A percentile compares a stretch with the other conserved stretches of the same genome.
These are phyloP conservation scores for Buathra laborator DNA, from an alignment of 2,888 invertebrate species.

Conservation along the genomic window DNA sequence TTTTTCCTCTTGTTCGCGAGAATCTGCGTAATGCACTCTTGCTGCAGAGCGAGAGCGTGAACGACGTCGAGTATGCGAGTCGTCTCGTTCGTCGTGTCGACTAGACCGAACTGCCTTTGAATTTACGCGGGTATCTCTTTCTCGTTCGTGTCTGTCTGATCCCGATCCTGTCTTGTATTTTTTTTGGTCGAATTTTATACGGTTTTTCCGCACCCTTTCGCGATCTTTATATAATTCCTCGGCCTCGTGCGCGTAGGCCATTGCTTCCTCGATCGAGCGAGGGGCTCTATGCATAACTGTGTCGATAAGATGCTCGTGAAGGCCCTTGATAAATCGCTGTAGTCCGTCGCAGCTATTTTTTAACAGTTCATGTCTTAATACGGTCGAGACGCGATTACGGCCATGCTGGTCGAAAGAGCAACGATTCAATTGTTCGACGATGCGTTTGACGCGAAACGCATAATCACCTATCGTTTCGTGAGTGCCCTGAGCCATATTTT, in stretches of 20 bases:
- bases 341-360: neutral
- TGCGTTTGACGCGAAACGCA: neutral
- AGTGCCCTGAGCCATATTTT: slow-evolving; percentile 5
- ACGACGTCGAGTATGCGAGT: neutral
- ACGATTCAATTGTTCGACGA: neutral
- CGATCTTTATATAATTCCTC: neutral
- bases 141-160: too few species aligned
- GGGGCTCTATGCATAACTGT: slow-evolving; percentile 6
- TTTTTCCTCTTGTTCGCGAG: neutral
- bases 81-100: neutral
- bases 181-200: neutral
- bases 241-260: slow-evolving; percentile 12
- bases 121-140: neutral
- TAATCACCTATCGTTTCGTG: neutral
- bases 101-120: neutral
- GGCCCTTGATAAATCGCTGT: slow-evolving; percentile 3
- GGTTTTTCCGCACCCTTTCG: neutral
- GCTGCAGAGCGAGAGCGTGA: neutral
- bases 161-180: too few species aligned
- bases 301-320: neutral
- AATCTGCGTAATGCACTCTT: neutral
- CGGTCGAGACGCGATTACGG: neutral
- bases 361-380: neutral
- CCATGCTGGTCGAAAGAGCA: neutral
- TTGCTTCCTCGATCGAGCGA: neutral